Conservation (phyloP, 1,140 invertebrate genomes). For the Eufriesea mexicana region DNA sequence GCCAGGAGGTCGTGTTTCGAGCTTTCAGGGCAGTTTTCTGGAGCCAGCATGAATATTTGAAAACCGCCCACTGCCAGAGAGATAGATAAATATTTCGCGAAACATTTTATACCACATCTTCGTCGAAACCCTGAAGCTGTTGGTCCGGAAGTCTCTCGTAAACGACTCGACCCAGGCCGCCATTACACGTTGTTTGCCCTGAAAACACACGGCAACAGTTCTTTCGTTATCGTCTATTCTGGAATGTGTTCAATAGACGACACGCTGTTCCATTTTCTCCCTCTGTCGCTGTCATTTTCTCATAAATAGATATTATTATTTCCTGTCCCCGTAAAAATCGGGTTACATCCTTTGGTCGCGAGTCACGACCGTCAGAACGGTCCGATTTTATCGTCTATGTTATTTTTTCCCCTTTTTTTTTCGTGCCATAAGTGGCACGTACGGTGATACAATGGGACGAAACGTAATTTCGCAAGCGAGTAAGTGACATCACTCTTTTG, state of each 20-base stretch:
- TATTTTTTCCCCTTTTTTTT: slow-evolving; percentile 8
- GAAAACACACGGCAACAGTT: slow-evolving; percentile 61
- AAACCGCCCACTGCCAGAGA: background rate
- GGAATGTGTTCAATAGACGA: slow-evolving; percentile 3
- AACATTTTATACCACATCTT: slow-evolving; percentile 87
- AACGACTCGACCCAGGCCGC: slow-evolving; percentile 91
- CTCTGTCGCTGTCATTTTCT: background rate
- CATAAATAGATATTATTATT: slow-evolving; percentile 57
- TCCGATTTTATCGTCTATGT: slow-evolving; percentile 59
- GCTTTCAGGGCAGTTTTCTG: background rate
- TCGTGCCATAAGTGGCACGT: slow-evolving; percentile 53
- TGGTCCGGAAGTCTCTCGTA: slow-evolving; percentile 94
- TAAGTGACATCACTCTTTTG: slow-evolving; percentile 55
- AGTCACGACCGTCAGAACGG: background rate
- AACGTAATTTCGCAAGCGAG: slow-evolving; percentile 62
- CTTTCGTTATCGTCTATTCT: slow-evolving; percentile 16
- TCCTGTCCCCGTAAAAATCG: slow-evolving; percentile 52
- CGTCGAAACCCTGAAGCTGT: slow-evolving; percentile 93
- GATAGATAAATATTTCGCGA: background rate
- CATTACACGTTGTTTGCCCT: slow-evolving; percentile 95
- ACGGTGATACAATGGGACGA: slow-evolving; percentile 51
- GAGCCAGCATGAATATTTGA: background rate
- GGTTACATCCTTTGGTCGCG: slow-evolving; percentile 51
- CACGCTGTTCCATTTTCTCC: background rate
- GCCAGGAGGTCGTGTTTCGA: background rate